Conservation (phyloP, 2,113 vertebrate genomes). For the Epinephelus moara region DNA sequence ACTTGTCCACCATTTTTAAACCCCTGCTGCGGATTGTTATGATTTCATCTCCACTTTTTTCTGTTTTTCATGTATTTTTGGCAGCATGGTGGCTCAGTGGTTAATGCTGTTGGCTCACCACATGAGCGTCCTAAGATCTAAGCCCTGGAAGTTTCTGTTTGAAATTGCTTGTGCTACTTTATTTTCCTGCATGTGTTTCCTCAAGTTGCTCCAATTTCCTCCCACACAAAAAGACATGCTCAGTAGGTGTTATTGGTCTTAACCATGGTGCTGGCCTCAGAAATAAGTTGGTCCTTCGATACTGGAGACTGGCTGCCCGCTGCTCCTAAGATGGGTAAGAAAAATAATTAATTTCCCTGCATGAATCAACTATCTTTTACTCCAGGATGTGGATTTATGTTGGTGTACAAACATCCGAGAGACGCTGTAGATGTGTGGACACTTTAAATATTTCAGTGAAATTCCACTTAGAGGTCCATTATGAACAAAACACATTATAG, state of each 20-base stretch:
- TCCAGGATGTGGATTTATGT: neutral
- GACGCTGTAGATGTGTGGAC: neutral
- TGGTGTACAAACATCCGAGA: neutral
- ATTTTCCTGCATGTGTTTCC: neutral
- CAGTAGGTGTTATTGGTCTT: neutral
- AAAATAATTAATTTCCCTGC: neutral
- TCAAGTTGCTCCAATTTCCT: constrained; percentile 30
- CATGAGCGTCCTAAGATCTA: neutral
- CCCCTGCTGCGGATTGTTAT: constrained; percentile 32
- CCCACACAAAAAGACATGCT: constrained; percentile 2
- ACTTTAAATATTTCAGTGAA: neutral
- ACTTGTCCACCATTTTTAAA: constrained; percentile 43
- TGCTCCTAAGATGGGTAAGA: neutral
- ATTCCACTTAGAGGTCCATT: neutral
- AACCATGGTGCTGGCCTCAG: constrained; percentile 11
- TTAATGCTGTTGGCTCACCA: neutral
- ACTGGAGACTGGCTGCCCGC: neutral
- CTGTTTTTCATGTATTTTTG: neutral
- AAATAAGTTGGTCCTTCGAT: neutral
- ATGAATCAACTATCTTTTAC: neutral
- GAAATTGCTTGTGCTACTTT: neutral
- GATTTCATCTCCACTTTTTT: constrained; percentile 21
- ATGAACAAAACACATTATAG: neutral
- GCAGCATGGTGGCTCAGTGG: neutral
- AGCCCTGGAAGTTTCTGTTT: constrained; percentile 1